Base-by-base conservation (phyloP, 2,888 invertebrate species). In the Chrysina gloriosa region DNA sequence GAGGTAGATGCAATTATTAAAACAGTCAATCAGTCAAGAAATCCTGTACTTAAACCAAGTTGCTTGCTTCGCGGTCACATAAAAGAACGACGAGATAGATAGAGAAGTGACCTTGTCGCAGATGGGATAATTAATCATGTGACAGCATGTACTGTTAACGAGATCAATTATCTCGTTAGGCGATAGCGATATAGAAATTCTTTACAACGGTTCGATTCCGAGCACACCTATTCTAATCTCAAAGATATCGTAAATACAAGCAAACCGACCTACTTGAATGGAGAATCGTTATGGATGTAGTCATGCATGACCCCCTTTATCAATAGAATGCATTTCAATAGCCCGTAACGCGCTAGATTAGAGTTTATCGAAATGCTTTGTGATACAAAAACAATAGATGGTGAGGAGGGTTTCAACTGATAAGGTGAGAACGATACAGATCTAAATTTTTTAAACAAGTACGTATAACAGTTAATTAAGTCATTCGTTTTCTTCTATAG, bases 101-200 rank as follows among this genome's bases (percentile, higher is more conserved):
- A 42, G 42, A 7, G 31, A 52, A 52, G 9, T 19, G 36, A 16
- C n/a, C 39, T 2, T 23, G 14, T 11, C 25, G 27, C 14, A 14
- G 29, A 27, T 7, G 7, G 2, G 14, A n/a, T 61, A 61, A 61
- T 61, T 61, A 61, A 61, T 61, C 58, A 61, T 61, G 42, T 42
- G 58, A 61, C 58, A 61, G 29, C 29, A 61, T 23, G 16, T 27
- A 42, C 58, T 42, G 58, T 42, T 61, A 61, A 27, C 27, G 27
- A 61, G 58, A 42, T 61, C 58, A 42, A 42, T 61, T 61, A 61
- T 39, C 27, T 61, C 42, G 58, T 27, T 61, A 29, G 36, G 14
- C 39, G 42, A 61, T 61, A 61, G 29, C 27, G 58, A 61, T 42
- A 19, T 23, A 27, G 25, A 61, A 45, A 42, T 9, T n/a, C 16